phyloP scores from a whole-genome alignment of 1,140 invertebrate genomes.

The Bilobella aurantiaca region DNA sequence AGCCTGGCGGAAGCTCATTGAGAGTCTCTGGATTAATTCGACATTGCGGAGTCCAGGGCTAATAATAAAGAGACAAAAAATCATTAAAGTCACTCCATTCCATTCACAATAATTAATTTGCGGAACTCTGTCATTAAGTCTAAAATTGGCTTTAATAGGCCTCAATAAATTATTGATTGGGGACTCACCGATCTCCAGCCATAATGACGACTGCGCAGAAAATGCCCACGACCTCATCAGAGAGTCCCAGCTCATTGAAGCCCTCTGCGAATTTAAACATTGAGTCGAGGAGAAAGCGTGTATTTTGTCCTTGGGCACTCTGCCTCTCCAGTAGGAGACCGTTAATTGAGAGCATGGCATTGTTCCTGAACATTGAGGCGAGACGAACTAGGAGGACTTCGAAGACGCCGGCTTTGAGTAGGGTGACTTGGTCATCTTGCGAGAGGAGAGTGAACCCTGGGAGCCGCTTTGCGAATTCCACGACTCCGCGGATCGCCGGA shows the following conservation, averaged over 20 bases:
- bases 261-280: slow-evolving; percentile 95
- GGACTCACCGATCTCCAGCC: slow-evolving; percentile 55
- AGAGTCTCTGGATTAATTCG: slow-evolving; percentile 71
- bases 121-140: no score
- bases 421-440: slow-evolving; percentile 88
- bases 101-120: neutral
- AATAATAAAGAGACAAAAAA: slow-evolving; percentile 12
- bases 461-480: slow-evolving; percentile 94
- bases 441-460: slow-evolving; percentile 74
- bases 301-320: slow-evolving; percentile 65
- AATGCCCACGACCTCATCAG: slow-evolving; percentile 83
- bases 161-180: no score
- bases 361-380: slow-evolving; percentile 81
- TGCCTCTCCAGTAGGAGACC: slow-evolving; percentile 81
- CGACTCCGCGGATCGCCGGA: slow-evolving; percentile 88
- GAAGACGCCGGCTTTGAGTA: slow-evolving; percentile 90
- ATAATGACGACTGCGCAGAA: slow-evolving; percentile 93
- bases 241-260: slow-evolving; percentile 76
- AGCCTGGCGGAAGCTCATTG: slow-evolving; percentile 24
- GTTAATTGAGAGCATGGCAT: slow-evolving; percentile 84
- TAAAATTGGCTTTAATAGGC: no score
- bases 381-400: slow-evolving; percentile 84
- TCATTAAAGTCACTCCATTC: neutral
- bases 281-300: slow-evolving; percentile 85
- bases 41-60: slow-evolving; percentile 84